phyloP scores from a whole-genome alignment of 2,113 vertebrate genomes.

The Panthera leo region DNA sequence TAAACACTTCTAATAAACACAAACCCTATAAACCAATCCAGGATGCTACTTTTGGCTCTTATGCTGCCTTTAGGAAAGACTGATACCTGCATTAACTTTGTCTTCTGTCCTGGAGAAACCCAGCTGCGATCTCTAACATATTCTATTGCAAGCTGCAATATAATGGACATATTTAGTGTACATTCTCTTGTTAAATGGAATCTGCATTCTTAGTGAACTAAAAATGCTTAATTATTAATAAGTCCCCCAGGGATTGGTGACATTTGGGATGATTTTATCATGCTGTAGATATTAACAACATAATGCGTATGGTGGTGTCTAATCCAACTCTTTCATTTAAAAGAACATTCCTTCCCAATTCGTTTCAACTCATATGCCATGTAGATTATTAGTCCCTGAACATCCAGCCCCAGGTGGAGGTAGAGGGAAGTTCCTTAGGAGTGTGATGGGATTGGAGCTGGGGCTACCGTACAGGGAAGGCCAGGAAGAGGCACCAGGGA shows the following conservation, averaged over 20 bases:
- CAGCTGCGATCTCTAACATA: slow-evolving; percentile 64
- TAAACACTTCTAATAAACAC: slow-evolving; percentile 76
- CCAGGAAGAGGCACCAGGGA: background rate
- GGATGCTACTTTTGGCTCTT: slow-evolving; percentile 49
- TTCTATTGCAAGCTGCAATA: slow-evolving; percentile 22
- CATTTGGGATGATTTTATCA: slow-evolving; percentile 74
- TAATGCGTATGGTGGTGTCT: background rate
- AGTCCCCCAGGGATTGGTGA: slow-evolving; percentile 61
- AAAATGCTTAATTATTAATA: slow-evolving; percentile 76
- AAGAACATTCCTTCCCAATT: background rate
- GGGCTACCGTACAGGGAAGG: background rate
- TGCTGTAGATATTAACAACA: slow-evolving; percentile 59
- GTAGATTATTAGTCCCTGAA: background rate
- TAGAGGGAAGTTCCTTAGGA: background rate
- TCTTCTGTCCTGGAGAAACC: slow-evolving; percentile 69
- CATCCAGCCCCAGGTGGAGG: background rate
- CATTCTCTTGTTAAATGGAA: slow-evolving; percentile 64
- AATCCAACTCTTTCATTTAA: slow-evolving; percentile 24
- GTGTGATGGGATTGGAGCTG: background rate
- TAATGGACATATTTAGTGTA: slow-evolving; percentile 67
- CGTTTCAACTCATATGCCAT: background rate
- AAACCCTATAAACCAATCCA: slow-evolving; percentile 40
- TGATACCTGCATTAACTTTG: slow-evolving; percentile 60
- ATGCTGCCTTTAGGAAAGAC: slow-evolving; percentile 44
- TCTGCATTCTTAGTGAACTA: slow-evolving; percentile 71